Percentiles rank a stretch among this genome's conserved stretches.
These are phyloP conservation scores for Penaeus chinensis DNA, from an alignment of 1,140 invertebrate genomes.

Conservation along the genomic window DNA sequence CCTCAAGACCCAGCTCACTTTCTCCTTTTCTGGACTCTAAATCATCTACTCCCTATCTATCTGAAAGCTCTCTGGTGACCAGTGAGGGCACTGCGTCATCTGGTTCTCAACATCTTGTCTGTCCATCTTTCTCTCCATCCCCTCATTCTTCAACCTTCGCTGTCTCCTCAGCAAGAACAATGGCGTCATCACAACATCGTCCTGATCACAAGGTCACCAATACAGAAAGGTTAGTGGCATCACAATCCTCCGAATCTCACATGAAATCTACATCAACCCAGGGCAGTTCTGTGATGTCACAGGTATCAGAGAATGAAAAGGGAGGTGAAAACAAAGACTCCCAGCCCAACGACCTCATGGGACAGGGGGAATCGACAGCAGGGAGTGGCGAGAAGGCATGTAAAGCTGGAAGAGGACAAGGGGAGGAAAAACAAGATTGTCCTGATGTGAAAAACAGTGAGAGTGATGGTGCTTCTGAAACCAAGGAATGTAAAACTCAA, in stretches of 20 bases:
- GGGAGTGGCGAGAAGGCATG: too few species aligned
- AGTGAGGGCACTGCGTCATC: too few species aligned
- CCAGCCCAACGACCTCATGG: too few species aligned
- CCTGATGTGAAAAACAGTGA: too few species aligned
- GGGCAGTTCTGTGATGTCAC: background rate
- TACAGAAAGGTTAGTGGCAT: conserved; percentile 30
- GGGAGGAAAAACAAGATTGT: too few species aligned
- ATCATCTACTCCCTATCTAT: background rate
- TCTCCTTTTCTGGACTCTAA: conserved; percentile 31
- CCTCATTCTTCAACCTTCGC: background rate
- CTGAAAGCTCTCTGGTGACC: background rate
- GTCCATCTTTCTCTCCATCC: background rate
- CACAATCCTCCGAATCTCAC: conserved; percentile 4
- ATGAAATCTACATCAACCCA: background rate
- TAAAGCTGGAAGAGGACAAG: too few species aligned
- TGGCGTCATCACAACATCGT: background rate
- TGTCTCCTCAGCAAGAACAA: background rate
- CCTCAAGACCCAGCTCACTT: conserved; percentile 11
- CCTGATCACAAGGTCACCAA: background rate
- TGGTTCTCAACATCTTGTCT: background rate
- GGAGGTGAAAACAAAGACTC: too few species aligned
- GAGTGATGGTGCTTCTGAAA: too few species aligned
- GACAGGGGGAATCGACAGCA: too few species aligned
- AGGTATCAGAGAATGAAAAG: background rate
- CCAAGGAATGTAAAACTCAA: too few species aligned